A percentile compares a stretch with the other conserved stretches of the same genome.
Conservation (phyloP, 2,797 vertebrate species). For the Acipenser transmontanus region DNA sequence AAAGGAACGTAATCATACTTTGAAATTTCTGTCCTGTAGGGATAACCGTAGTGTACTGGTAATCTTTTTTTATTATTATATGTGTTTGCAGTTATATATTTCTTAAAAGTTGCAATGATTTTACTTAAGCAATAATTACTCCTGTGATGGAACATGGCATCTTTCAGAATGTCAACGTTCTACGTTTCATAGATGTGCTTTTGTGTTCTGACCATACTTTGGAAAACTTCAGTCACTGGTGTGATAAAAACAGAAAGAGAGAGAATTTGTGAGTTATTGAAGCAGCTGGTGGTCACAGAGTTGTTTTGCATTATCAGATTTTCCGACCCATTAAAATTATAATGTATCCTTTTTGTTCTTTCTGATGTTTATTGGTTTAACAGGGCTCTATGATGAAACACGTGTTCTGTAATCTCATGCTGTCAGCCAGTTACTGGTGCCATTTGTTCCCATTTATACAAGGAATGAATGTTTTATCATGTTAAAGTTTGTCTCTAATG, state of each 20-base stretch:
- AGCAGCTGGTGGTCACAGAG: conserved; percentile 23
- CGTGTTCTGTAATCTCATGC: conserved; percentile 4
- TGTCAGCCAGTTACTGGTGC: conserved; percentile 44
- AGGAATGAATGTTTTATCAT: conserved; percentile 29
- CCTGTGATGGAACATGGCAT: conserved; percentile 48
- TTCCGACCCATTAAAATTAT: conserved; percentile 30
- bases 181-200: conserved; percentile 42
- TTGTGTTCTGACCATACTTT: conserved; percentile 35
- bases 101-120: conserved; percentile 33
- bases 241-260: conserved; percentile 12
- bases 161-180: conserved; percentile 54
- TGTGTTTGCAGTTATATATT: conserved; percentile 12
- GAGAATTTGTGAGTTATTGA: conserved; percentile 26
- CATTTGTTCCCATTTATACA: conserved; percentile 41
- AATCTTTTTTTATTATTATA: conserved; percentile 17
- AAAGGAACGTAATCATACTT: conserved; percentile 31
- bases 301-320: conserved; percentile 33
- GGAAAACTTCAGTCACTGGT: conserved; percentile 30
- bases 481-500: conserved; percentile 30
- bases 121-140: conserved; percentile 63
- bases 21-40: conserved; percentile 18
- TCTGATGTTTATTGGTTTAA: conserved; percentile 21
- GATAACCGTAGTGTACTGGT: conserved; percentile 15
- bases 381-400: conserved; percentile 12
- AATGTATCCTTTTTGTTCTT: conserved; percentile 27